Percentiles rank a stretch among this genome's conserved stretches.
These are phyloP conservation scores for Drosophila demipolita DNA, from an alignment of 2,888 invertebrate species.

Conservation along the genomic window DNA sequence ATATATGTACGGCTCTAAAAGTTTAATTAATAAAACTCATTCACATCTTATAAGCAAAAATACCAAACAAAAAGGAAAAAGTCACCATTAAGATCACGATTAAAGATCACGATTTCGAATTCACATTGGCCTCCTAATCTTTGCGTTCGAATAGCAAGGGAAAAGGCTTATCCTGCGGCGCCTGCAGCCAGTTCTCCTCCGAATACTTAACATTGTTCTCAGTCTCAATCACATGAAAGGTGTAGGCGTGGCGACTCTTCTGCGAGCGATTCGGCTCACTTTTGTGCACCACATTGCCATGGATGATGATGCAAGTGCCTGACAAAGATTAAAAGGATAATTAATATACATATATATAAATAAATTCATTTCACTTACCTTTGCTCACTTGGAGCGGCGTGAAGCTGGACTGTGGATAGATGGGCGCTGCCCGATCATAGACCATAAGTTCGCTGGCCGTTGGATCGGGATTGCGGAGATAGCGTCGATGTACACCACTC, in stretches of 20 bases:
- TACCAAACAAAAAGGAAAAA: conserved; percentile 39
- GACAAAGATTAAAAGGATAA: conserved; percentile 28
- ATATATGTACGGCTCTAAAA: conserved; percentile 35
- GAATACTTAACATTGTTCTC: conserved; percentile 90
- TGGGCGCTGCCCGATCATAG: conserved; percentile 89
- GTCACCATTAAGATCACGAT: neutral
- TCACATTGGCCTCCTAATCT: conserved; percentile 38
- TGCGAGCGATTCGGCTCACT: conserved; percentile 94
- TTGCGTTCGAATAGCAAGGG: conserved; percentile 87
- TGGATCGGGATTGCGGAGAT: conserved; percentile 89
- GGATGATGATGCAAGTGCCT: conserved; percentile 95
- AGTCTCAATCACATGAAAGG: conserved; percentile 96
- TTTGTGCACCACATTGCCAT: conserved; percentile 97
- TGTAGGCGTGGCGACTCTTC: conserved; percentile 96
- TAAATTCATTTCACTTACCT: conserved; percentile 86
- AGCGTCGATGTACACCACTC: conserved; percentile 89
- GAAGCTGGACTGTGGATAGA: conserved; percentile 91
- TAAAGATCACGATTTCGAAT: neutral
- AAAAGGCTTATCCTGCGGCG: conserved; percentile 89
- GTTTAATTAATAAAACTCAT: conserved; percentile 15
- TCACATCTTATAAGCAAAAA: conserved; percentile 63
- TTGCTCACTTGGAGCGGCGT: conserved; percentile 92
- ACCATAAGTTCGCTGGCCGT: conserved; percentile 87
- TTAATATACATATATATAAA: neutral
- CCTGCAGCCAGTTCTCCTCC: conserved; percentile 94